phyloP scores from a whole-genome alignment of 2,797 vertebrate genomes.

The Typhlichthys eigenmanni region DNA sequence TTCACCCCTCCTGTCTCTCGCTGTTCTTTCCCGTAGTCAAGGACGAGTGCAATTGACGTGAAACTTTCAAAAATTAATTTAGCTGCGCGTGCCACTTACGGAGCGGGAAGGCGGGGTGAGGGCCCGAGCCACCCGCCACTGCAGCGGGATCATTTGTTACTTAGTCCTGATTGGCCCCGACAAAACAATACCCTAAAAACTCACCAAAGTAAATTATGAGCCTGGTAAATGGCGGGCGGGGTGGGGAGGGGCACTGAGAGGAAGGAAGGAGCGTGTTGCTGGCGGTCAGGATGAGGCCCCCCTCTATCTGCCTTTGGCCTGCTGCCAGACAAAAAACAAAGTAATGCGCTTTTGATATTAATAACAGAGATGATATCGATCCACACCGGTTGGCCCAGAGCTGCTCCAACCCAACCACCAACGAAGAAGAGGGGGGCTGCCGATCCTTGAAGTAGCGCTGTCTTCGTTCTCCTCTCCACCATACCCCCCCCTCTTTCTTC shows the following conservation, averaged over 20 bases:
- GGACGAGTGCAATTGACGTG: slow-evolving; percentile 92
- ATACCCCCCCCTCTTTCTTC: slow-evolving; percentile 68
- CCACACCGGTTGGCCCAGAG: slow-evolving; percentile 75
- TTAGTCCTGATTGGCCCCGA: slow-evolving; percentile 98
- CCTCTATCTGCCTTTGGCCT: slow-evolving; percentile 76
- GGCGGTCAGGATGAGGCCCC: slow-evolving; percentile 63
- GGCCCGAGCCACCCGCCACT: slow-evolving; percentile 74
- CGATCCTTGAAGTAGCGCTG: slow-evolving; percentile 88
- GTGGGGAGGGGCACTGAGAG: slow-evolving; percentile 67
- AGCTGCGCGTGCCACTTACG: slow-evolving; percentile 83
- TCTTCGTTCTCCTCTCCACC: slow-evolving; percentile 13
- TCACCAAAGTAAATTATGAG: slow-evolving; percentile 99
- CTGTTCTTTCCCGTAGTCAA: slow-evolving; percentile 87
- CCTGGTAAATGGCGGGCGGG: slow-evolving; percentile 88
- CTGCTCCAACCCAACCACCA: slow-evolving; percentile 40
- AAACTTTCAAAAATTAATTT: slow-evolving; percentile 98
- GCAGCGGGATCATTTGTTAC: slow-evolving; percentile 94
- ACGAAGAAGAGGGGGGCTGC: slow-evolving; percentile 8
- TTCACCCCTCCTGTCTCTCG: slow-evolving; percentile 58
- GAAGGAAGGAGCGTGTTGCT: slow-evolving; percentile 65
- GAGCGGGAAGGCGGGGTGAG: slow-evolving; percentile 65
- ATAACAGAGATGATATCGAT: slow-evolving; percentile 99
- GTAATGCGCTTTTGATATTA: slow-evolving; percentile 99
- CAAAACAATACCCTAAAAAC: slow-evolving; percentile 99
- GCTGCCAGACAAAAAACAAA: slow-evolving; percentile 93